These are phyloP conservation scores for Brachionus paranguensis DNA, from an alignment of 1,140 invertebrate species.

Conservation along the genomic window DNA sequence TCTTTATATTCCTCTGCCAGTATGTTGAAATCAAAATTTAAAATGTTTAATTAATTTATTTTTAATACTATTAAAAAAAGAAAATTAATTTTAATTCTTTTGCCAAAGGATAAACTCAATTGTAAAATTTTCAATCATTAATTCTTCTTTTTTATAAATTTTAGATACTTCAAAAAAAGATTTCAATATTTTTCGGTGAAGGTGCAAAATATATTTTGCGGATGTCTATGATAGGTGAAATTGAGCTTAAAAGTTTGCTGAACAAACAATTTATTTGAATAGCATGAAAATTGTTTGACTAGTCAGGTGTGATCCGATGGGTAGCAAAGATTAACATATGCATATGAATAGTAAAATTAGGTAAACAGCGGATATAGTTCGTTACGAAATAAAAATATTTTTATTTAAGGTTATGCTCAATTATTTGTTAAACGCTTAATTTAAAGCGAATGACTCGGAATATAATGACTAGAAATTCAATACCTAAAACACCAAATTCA, in stretches of 20 bases:
- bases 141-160: no score
- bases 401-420: background rate
- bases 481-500: background rate
- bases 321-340: slow-evolving; percentile 23
- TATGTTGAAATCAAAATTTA: no score
- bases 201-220: background rate
- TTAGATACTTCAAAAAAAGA: no score
- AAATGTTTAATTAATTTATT: no score
- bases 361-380: slow-evolving; percentile 1
- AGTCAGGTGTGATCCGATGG: slow-evolving; percentile 4
- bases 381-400: background rate
- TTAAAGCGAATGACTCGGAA: background rate
- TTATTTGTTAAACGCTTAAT: slow-evolving; percentile 20
- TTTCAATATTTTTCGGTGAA: background rate
- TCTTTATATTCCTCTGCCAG: no score
- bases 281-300: background rate
- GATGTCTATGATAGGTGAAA: background rate
- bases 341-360: slow-evolving; percentile 1
- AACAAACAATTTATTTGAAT: background rate
- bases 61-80: no score
- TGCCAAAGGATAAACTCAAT: no score
- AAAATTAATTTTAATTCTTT: no score
- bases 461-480: background rate
- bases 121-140: no score
- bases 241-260: background rate